Percentiles rank a stretch among this genome's conserved stretches.
Evolutionary conservation across 1,140 invertebrate species (phyloP).

Genomic region (Penaeus japonicus): DNA sequence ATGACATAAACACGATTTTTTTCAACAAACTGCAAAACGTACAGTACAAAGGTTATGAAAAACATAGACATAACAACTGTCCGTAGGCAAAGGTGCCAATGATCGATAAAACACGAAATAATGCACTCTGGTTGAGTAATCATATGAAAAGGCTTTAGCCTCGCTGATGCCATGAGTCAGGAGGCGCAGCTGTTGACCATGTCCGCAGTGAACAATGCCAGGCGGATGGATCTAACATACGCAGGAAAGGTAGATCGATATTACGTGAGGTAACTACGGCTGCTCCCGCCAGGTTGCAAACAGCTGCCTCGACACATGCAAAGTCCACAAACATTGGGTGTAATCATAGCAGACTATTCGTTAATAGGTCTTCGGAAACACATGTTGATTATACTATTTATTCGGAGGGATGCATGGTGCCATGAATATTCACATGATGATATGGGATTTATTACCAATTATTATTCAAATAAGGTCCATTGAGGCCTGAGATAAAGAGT

Average conservation of each 20-base stretch:
- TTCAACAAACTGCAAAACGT: too few relatives aligned
- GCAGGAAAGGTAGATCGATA: constrained; percentile 34
- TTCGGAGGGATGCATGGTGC: too few relatives aligned
- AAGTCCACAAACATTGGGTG: background rate
- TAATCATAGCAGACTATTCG: background rate
- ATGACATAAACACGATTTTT: too few relatives aligned
- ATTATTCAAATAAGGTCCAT: background rate
- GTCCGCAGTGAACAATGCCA: background rate
- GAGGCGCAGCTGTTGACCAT: background rate
- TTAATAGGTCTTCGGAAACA: background rate
- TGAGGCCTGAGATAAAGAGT: background rate
- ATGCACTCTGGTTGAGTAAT: background rate
- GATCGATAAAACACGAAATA: too few relatives aligned
- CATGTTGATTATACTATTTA: background rate
- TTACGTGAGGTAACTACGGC: background rate
- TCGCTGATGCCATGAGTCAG: background rate
- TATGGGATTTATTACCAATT: background rate
- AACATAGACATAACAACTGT: too few relatives aligned
- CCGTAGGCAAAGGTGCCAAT: too few relatives aligned
- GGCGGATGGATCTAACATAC: background rate
- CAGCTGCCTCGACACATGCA: constrained; percentile 25
- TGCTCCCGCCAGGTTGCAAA: background rate
- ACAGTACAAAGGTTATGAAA: too few relatives aligned
- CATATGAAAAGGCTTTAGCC: background rate
- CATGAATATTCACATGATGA: background rate